Conservation (phyloP, 2,888 invertebrate genomes). For the Ichneumon xanthorius region DNA sequence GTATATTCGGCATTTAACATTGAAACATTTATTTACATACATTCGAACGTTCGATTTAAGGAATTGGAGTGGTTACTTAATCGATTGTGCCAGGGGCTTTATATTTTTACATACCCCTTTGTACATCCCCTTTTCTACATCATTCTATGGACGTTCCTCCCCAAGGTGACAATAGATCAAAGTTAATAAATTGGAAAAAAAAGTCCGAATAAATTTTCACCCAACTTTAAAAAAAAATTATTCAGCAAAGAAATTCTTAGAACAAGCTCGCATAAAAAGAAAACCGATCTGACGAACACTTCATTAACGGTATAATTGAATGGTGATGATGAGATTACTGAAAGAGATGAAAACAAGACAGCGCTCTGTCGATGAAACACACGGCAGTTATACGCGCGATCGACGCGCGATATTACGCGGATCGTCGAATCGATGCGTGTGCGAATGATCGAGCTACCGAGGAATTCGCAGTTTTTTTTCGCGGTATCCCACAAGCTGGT, state of each 20-base stretch:
- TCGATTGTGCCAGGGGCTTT: too few relatives aligned
- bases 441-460: conserved; percentile 36
- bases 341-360: conserved; percentile 14
- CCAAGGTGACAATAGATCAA: too few relatives aligned
- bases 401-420: not conserved
- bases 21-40: not conserved
- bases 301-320: conserved; percentile 53
- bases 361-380: conserved; percentile 9
- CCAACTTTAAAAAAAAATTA: too few relatives aligned
- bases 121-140: too few relatives aligned
- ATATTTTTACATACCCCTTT: too few relatives aligned
- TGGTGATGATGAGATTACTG: conserved; percentile 35
- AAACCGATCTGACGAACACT: conserved; percentile 37
- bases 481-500: not conserved
- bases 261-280: not conserved
- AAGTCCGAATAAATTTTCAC: too few relatives aligned
- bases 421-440: conserved; percentile 13
- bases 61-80: not conserved
- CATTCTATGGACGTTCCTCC: too few relatives aligned
- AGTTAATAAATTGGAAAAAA: too few relatives aligned
- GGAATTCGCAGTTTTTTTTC: conserved; percentile 21
- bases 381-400: not conserved
- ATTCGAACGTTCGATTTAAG: not conserved
- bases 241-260: not conserved
- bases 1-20: not conserved